phyloP scores from a whole-genome alignment of 2,797 vertebrate genomes.

The Morus bassanus region DNA sequence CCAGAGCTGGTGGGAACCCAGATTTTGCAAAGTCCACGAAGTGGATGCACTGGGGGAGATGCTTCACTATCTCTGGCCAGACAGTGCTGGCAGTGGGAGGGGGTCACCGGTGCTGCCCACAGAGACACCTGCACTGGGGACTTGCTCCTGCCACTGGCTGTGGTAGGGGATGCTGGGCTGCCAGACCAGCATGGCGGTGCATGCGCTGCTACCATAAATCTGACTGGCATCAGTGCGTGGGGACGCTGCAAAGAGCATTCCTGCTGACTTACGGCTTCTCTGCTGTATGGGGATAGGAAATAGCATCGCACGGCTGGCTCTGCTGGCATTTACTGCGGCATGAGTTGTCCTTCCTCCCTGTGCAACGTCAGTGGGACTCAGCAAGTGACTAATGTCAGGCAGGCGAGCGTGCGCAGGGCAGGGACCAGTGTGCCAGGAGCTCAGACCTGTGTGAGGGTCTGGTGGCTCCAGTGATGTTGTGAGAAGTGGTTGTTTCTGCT shows the following conservation, averaged over 20 bases:
- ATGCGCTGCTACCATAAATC: background rate
- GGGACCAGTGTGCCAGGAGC: background rate
- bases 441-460: background rate
- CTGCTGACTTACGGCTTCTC: background rate
- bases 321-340: background rate
- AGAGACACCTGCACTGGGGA: fast-evolving
- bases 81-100: background rate
- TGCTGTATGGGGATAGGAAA: background rate
- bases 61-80: background rate
- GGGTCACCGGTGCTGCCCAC: background rate
- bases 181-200: background rate
- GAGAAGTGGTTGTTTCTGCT: background rate
- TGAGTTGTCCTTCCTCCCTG: background rate
- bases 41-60: background rate
- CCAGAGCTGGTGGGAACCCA: background rate
- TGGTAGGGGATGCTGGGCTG: background rate
- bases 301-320: background rate
- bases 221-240: background rate
- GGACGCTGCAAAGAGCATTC: background rate
- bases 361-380: fast-evolving
- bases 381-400: background rate
- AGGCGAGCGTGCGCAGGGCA: background rate
- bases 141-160: background rate
- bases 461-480: background rate
- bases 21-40: background rate